Percentiles rank a stretch among this genome's conserved stretches.
Evolutionary conservation across 2,113 vertebrate species (phyloP).

Genomic region (Eidolon helvum): DNA sequence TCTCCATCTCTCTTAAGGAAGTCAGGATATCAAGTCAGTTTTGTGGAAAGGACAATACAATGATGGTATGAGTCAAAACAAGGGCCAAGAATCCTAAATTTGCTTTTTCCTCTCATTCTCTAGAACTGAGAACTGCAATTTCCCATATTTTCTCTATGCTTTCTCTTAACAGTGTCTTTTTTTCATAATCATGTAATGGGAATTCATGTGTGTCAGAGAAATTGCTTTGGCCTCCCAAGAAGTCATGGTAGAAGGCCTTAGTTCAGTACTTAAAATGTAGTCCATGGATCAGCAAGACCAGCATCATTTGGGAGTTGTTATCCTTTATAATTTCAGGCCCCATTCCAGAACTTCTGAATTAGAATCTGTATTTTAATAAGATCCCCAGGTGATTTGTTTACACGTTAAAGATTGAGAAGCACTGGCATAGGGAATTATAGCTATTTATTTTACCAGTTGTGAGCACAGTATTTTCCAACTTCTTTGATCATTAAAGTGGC

Average conservation of each 20-base stretch:
- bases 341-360: background rate
- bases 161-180: background rate
- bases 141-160: background rate
- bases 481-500: constrained; percentile 17
- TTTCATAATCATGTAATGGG: background rate
- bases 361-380: constrained; percentile 39
- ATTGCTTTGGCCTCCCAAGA: background rate
- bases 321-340: background rate
- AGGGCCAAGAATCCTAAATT: background rate
- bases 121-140: background rate
- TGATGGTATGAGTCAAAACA: background rate
- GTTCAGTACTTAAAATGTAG: background rate
- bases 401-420: constrained; percentile 33
- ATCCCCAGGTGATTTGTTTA: background rate
- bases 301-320: constrained; percentile 23
- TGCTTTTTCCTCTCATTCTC: background rate
- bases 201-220: background rate
- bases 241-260: background rate
- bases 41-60: constrained; percentile 6
- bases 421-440: background rate
- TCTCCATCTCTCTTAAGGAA: constrained; percentile 3
- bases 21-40: background rate
- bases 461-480: background rate
- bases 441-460: constrained; percentile 12
- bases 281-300: background rate